Conservation (phyloP, 2,888 invertebrate genomes). For the Microdon myrmicae region DNA sequence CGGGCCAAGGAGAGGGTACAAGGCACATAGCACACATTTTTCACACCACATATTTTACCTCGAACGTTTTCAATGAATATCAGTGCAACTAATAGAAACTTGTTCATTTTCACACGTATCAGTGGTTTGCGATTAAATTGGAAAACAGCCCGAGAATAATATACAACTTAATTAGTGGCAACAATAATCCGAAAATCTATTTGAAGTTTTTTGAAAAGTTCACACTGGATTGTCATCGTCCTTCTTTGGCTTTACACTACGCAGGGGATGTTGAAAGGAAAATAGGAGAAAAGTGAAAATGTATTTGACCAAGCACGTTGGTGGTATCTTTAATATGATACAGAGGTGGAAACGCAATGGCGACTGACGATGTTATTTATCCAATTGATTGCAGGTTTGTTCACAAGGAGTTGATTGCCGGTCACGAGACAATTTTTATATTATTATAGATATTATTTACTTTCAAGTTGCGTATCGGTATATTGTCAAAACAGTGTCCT, state of each 20-base stretch:
- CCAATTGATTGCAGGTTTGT: too few species aligned
- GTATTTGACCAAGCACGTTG: constrained; percentile 15
- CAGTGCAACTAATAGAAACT: constrained; percentile 62
- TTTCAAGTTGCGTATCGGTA: too few species aligned
- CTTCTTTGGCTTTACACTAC: constrained; percentile 23
- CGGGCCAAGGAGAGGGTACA: constrained; percentile 38
- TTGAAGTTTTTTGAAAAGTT: constrained; percentile 45
- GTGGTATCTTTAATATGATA: constrained; percentile 1
- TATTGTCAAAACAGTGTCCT: too few species aligned
- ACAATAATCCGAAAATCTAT: constrained; percentile 24
- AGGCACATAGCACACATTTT: constrained; percentile 38
- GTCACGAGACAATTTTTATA: too few species aligned
- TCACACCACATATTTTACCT: constrained; percentile 58
- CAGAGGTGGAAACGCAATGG: constrained; percentile 30
- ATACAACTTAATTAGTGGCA: constrained; percentile 24
- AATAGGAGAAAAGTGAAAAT: constrained; percentile 35
- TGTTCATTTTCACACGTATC: constrained; percentile 57
- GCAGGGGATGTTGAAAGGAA: too few species aligned
- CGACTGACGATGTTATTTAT: neutral
- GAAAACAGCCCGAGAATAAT: constrained; percentile 14
- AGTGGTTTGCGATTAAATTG: constrained; percentile 15
- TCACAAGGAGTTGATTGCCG: too few species aligned
- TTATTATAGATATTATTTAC: too few species aligned
- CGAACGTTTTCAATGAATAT: constrained; percentile 63
- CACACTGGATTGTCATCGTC: constrained; percentile 50